Base-by-base conservation (phyloP, 1,140 invertebrate genomes). In the Conus betulinus region DNA sequence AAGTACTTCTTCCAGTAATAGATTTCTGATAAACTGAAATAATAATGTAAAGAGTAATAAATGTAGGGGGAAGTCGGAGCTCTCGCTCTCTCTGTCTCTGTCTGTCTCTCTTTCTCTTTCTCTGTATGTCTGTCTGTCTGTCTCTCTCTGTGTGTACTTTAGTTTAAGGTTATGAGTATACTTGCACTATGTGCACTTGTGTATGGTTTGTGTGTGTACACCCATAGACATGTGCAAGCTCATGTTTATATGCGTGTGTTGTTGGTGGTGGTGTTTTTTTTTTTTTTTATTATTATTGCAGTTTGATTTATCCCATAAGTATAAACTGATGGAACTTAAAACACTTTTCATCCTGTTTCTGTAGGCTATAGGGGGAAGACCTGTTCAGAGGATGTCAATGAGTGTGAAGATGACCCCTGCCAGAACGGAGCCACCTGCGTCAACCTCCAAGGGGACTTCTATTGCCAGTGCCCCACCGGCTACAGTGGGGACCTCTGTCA, bases 401-500 rank as follows among this genome's bases (percentile, higher is more conserved):
- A 92, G 27, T 94, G 94, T 88, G 63, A 83, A 13, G 83, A 57
- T 1, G 78, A 86, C n/a, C 92, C 93, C 4, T 95, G 94, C 90
- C 53, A 88, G 39, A 91, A 94, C 89, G 90, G 87, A 20, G 94
- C 91, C n/a, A 91, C 88, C 25, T 95, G 94, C 91, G 84, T 90
- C 23, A 91, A 93, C 83, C 25, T 87, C 79, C 57, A 85, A 53
- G 89, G 86, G 20, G 78, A 67, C 17, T 91, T 90, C 76, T 51
- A 57, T 6, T 93, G 92, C 85, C 20, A 60, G 17, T 93, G 92
- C 89, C 57, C 86, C 13, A 39, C 89, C 7, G 90, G 88, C 5
- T 93, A 89, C 67, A 78, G 51, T 39, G 93, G 93, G 15, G 51
- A 87, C 23, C 57, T 88, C 25, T 93, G 92, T 89, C 97, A 97